Evolutionary conservation across 2,113 vertebrate species (phyloP), one percentile per base, ranked within the genome.

Genomic region (Manacus vitellinus): DNA sequence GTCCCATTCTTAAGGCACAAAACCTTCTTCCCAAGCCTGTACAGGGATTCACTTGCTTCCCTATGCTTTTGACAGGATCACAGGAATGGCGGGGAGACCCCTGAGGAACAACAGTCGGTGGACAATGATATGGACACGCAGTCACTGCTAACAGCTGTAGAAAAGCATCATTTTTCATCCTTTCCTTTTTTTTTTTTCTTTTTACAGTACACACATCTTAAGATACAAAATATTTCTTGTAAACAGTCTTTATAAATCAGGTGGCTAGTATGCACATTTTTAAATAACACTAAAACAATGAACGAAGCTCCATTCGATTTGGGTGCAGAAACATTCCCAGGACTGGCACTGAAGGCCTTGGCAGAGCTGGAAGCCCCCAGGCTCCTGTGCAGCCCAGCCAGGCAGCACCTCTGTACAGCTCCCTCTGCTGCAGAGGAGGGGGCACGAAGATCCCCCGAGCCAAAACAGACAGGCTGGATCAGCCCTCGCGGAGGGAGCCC

Each of bases 1-100:
- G 87, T 92, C 97, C 95, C 97, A 97, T 89, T 97, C 90, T 80
- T 97, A 97, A 97, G 97, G 97, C 98, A 98, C 97, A 95, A 97
- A 96, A 96, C 96, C 97, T 97, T 90, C 75, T 92, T 95, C 94
- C 96, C 92, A 78, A 95, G 93, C 91, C 93, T 89, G 88, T 94
- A 94, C 73, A 85, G 88, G 91, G 90, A 82, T 66, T 92, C 89
- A 83, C 21, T 66, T 94, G 88, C 81, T 88, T 92, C 95, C 85
- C 44, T 12, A 95, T 55, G 63, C 63, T 86, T 78, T 46, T 54
- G 65, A 86, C 65, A 91, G 95, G 91, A 91, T 85, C 54, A 95
- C 89, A 85, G 63, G 71, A 95, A 91, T 14, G 80, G 81, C 19
- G 79, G 91, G 93, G 94, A 96, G 91, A 88, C 89, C 92, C 88